phyloP scores from a whole-genome alignment of 2,113 vertebrate species.

The Toxotes chatareus region DNA sequence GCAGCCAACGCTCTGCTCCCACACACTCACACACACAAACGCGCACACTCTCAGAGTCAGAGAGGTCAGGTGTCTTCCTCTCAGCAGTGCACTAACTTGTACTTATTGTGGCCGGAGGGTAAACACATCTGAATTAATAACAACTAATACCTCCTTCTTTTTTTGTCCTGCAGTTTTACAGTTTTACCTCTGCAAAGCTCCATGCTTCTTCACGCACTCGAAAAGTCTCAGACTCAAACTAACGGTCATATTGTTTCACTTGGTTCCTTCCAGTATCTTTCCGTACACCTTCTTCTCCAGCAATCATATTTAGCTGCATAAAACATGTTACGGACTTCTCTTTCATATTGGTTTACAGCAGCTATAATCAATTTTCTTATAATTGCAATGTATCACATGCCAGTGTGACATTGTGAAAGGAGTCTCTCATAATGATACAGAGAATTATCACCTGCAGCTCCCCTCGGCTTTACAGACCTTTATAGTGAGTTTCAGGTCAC shows the following conservation, averaged over 20 bases:
- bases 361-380: too few species aligned
- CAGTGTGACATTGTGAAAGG: too few species aligned
- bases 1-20: slow-evolving; percentile 24
- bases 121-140: slow-evolving; percentile 47
- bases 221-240: background rate
- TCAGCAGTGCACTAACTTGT: slow-evolving; percentile 4
- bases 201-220: background rate
- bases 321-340: background rate
- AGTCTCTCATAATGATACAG: too few species aligned
- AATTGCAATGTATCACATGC: too few species aligned
- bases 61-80: slow-evolving; percentile 45
- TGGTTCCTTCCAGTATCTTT: background rate
- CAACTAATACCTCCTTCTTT: slow-evolving; percentile 8
- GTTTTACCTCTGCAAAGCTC: slow-evolving; percentile 23
- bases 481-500: too few species aligned
- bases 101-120: slow-evolving; percentile 20
- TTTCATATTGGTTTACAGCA: too few species aligned
- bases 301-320: background rate
- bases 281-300: background rate
- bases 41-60: slow-evolving; percentile 8
- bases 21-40: slow-evolving; percentile 34
- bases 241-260: background rate
- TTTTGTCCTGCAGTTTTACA: slow-evolving; percentile 21
- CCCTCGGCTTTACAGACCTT: too few species aligned
- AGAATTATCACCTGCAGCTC: too few species aligned